Evolutionary conservation across 2,888 invertebrate species (phyloP).

Genomic region (Panopea generosa): DNA sequence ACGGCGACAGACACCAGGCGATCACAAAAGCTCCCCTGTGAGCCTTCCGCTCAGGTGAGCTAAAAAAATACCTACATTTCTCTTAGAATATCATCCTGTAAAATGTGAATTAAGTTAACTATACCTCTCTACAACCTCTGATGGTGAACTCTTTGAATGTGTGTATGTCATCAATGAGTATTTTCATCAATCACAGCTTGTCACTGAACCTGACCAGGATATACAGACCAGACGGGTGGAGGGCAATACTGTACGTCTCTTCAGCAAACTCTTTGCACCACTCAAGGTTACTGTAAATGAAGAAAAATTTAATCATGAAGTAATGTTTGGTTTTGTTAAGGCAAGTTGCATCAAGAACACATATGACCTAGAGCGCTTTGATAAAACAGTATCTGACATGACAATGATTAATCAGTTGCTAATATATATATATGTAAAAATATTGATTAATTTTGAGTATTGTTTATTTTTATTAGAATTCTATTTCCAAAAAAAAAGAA

Average conservation of each 20-base stretch:
- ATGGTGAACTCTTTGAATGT: constrained; percentile 90
- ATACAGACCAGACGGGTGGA: constrained; percentile 93
- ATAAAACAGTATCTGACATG: too few species aligned
- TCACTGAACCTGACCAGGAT: constrained; percentile 96
- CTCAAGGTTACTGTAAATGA: constrained; percentile 87
- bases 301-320: background rate
- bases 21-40: too few species aligned
- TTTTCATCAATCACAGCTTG: constrained; percentile 94
- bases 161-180: constrained; percentile 94
- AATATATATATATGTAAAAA: too few species aligned
- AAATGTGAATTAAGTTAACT: background rate
- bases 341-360: too few species aligned
- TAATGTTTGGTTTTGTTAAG: background rate
- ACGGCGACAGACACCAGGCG: too few species aligned
- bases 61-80: too few species aligned
- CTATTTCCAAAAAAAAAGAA: too few species aligned
- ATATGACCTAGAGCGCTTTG: too few species aligned
- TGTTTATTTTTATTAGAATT: too few species aligned
- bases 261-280: constrained; percentile 92
- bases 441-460: too few species aligned
- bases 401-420: too few species aligned
- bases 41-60: too few species aligned
- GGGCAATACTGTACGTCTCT: constrained; percentile 91
- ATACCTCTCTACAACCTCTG: constrained; percentile 90
- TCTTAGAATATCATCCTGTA: background rate